Conservation (phyloP, 2,113 vertebrate species). For the Corvus hawaiiensis region DNA sequence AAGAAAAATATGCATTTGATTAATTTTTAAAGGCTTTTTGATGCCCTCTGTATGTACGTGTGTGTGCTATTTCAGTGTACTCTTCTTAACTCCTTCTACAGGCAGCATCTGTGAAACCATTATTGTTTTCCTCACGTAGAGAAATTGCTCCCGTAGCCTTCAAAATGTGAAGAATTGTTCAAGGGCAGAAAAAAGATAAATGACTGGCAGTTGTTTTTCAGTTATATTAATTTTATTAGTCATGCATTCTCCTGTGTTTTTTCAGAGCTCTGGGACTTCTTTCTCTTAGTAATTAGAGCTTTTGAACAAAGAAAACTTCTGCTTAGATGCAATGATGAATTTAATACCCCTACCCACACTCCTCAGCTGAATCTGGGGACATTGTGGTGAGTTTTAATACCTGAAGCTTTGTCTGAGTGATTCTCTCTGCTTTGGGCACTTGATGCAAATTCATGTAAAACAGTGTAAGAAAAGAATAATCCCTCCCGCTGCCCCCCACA, state of each 20-base stretch:
- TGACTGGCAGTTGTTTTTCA: constrained; percentile 34
- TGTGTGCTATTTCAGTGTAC: rapidly evolving
- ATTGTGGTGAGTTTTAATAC: neutral
- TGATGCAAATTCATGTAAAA: constrained; percentile 43
- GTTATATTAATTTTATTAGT: constrained; percentile 41
- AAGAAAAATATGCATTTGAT: neutral
- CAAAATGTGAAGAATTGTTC: constrained; percentile 21
- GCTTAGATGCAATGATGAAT: constrained; percentile 6
- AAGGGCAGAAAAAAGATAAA: constrained; percentile 43
- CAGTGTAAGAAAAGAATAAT: neutral
- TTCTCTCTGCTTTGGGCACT: constrained; percentile 14
- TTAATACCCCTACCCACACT: neutral
- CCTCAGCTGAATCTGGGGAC: neutral
- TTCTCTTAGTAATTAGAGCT: constrained; percentile 24
- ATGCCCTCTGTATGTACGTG: neutral
- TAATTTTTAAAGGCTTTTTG: neutral
- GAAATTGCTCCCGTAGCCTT: constrained; percentile 1
- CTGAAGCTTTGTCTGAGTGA: neutral
- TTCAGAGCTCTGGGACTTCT: constrained; percentile 10
- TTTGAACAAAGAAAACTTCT: constrained; percentile 29
- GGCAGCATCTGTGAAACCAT: neutral
- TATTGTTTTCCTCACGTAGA: neutral
- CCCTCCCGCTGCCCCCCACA: neutral
- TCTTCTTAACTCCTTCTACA: neutral
- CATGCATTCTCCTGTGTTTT: constrained; percentile 21